Conservation (phyloP, 2,113 vertebrate species). For the Gallinago undulata region DNA sequence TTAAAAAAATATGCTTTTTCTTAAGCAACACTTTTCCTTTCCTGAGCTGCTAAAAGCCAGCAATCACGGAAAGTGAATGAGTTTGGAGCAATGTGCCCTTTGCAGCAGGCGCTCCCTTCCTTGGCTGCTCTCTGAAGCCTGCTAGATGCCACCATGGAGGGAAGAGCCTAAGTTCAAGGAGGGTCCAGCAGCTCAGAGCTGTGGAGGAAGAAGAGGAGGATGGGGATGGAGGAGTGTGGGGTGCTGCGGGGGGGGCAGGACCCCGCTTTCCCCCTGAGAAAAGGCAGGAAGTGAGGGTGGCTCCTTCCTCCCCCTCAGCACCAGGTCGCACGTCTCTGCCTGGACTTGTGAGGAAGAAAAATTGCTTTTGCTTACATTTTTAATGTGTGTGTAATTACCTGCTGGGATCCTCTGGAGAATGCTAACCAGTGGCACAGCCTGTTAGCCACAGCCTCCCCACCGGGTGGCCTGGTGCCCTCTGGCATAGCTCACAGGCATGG, state of each 20-base stretch:
- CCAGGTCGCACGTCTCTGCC: background rate
- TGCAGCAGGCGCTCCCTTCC: background rate
- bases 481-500: rapidly evolving
- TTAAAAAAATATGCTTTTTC: background rate
- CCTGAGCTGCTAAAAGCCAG: background rate
- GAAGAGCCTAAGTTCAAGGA: background rate
- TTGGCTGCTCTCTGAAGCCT: background rate
- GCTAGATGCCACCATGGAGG: background rate
- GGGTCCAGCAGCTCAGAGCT: background rate
- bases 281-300: background rate
- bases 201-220: background rate
- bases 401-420: background rate
- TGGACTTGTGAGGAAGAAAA: background rate
- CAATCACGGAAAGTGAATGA: background rate
- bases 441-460: background rate
- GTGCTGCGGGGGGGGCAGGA: background rate
- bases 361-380: background rate
- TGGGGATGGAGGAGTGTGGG: background rate
- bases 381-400: slow-evolving; percentile 7
- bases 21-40: background rate
- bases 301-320: background rate
- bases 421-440: background rate
- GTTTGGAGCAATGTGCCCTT: rapidly evolving
- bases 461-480: rapidly evolving
- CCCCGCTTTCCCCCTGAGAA: background rate